Evolutionary conservation across 2,888 invertebrate species (phyloP), one percentile per base, ranked within the genome.

Genomic region (Cheilosia variabilis): DNA sequence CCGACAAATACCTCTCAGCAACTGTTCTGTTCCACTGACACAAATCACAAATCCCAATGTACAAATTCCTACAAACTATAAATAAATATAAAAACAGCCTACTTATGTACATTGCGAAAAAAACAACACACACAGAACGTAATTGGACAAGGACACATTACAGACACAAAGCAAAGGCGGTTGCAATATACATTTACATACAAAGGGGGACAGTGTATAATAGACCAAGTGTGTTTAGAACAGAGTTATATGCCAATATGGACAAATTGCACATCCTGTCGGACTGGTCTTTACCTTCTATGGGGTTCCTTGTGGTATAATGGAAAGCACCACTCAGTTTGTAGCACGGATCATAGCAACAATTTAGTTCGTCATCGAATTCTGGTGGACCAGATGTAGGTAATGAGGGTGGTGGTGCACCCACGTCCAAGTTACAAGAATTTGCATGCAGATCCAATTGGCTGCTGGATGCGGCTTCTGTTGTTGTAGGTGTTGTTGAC

Each of bases 401-500:
- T 58, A 69, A 68, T 34, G 79, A 73, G 63, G 79, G 86, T 72
- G 75, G 77, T 45, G 65, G 80, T 73, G 72, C 72, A 62, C 50
- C 45, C 31, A 63, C 10, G 27, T 68, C 71, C 34, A 60, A 37
- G 41, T 69, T 62, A 57, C 55, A 69, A 55, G 43, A 66, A 72
- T 72, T 77, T 71, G 10, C 37, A 31, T 77, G 72, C 60, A 71
- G 31, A 73, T 72, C 72, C 58, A 57, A 45, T 47, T 65, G 45
- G 57, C 52, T 43, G 57, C 34, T 41, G 62, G 47, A 15, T 55
- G 63, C 13, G 69, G 63, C 31, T 58, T 78, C 87, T 52, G 82
- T 84, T 71, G 87, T 83, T 87, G 88, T 79, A 87, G 89, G 88
- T 82, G 91, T 87, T 73, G 88, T 86, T 87, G 80, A 87, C 86